Percentiles rank a stretch among this genome's conserved stretches.
phyloP scores from a whole-genome alignment of 2,113 vertebrate genomes.

The Recurvirostra avosetta region DNA sequence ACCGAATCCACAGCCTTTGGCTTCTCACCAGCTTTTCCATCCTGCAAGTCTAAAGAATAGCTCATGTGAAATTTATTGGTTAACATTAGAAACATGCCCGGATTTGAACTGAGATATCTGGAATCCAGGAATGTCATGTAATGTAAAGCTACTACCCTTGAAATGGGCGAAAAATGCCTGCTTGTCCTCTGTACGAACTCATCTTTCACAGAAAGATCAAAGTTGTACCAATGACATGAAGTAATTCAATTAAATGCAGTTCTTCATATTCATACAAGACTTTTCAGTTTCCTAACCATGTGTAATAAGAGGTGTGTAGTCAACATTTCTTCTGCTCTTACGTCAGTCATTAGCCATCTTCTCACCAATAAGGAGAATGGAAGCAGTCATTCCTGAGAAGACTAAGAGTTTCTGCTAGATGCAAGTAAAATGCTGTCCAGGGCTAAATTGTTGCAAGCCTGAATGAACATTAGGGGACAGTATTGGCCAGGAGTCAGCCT shows the following conservation, averaged over 20 bases:
- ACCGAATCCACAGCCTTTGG: constrained; percentile 14
- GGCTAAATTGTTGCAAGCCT: constrained; percentile 28
- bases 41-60: neutral
- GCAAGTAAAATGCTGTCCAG: neutral
- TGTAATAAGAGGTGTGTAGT: neutral
- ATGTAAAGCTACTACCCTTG: neutral
- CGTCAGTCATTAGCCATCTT: neutral
- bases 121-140: neutral
- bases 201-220: neutral
- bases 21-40: neutral
- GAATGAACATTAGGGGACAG: constrained; percentile 54
- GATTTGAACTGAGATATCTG: neutral
- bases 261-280: neutral
- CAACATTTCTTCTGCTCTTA: neutral
- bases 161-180: neutral
- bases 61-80: neutral
- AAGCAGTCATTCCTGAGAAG: neutral
- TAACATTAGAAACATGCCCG: neutral
- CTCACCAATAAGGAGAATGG: neutral
- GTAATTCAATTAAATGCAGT: neutral
- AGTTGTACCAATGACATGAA: neutral
- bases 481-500: constrained; percentile 19
- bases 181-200: neutral
- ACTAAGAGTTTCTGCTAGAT: neutral
- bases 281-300: neutral